Percentiles rank a stretch among this genome's conserved stretches.
Conservation (phyloP, 2,888 invertebrate genomes). For the Tetramorium bicarinatum region DNA sequence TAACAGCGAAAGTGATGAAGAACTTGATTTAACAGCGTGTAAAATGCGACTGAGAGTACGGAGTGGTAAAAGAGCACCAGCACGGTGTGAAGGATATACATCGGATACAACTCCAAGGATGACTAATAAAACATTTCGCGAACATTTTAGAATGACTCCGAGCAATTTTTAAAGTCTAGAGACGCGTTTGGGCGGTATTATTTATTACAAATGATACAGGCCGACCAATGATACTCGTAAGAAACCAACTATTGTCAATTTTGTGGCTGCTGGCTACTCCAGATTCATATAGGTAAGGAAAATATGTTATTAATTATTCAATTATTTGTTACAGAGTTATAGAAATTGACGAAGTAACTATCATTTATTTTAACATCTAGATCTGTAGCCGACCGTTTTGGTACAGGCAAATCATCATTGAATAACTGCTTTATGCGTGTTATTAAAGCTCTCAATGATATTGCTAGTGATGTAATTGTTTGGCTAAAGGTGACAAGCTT, state of each 20-base stretch:
- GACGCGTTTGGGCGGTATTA: background rate
- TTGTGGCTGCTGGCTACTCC: background rate
- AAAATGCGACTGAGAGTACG: too few species aligned
- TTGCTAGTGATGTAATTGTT: background rate
- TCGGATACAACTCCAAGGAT: background rate
- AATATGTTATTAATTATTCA: background rate
- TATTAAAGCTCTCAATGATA: background rate
- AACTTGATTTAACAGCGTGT: too few species aligned
- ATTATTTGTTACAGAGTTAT: background rate
- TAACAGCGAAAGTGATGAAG: background rate
- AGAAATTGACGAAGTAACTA: background rate
- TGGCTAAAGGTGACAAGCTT: background rate
- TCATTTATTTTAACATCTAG: background rate
- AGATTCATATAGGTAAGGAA: background rate
- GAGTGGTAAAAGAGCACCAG: too few species aligned
- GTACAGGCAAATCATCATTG: background rate
- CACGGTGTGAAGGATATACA: background rate
- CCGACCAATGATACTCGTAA: background rate
- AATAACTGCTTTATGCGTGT: background rate
- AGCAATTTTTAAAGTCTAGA: background rate
- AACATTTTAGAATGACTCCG: background rate
- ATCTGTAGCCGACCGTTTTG: background rate
- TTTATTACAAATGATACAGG: background rate
- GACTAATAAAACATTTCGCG: background rate
- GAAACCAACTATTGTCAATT: background rate